Base-by-base conservation (phyloP, 2,888 invertebrate species). In the Athalia circularis region DNA sequence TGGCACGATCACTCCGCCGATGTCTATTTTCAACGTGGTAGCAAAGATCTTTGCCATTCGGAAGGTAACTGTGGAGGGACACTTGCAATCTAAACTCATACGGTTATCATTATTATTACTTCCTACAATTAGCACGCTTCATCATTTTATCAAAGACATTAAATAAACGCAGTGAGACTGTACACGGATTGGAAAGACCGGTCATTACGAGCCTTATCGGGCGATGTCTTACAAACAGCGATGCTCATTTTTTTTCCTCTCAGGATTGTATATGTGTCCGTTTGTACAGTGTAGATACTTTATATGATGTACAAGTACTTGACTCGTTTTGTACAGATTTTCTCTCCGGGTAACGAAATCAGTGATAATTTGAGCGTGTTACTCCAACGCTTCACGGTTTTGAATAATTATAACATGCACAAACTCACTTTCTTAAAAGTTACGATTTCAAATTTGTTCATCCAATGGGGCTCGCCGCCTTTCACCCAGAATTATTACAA, bases 81-180 rank as follows among this genome's bases (percentile, higher is more conserved):
- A n/a, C 61, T 45, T 48, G 61, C 62, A 48, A 77, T 77, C 57
- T 77, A 48, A 77, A 48, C 48, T 77, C 84, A 84, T 83, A 82
- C 84, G 86, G 85, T 86, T 85, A 87, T 88, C 87, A 85, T 29
- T 29, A 29, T 86, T 85, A 86, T 85, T 85, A 86, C 84, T 86
- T 85, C 83, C 84, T 82, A 85, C 86, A 85, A 87, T 88, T 88
- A 87, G 87, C 86, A 86, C 87, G 86, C 86, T 84, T 84, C 86
- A 87, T 87, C 87, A 84, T 84, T 81, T 84, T 85, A 87, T 87
- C 87, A 85, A 85, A 82, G 83, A 82, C 82, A 83, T 86, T 83
- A 84, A 74, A 15, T 83, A 84, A 74, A 15, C 52, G 80, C 77
- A 77, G 65, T 70, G 65, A 77, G 84, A 82, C 82, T 84, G 82